Base-by-base conservation (phyloP, 2,113 vertebrate genomes). In the Picathartes gymnocephalus region DNA sequence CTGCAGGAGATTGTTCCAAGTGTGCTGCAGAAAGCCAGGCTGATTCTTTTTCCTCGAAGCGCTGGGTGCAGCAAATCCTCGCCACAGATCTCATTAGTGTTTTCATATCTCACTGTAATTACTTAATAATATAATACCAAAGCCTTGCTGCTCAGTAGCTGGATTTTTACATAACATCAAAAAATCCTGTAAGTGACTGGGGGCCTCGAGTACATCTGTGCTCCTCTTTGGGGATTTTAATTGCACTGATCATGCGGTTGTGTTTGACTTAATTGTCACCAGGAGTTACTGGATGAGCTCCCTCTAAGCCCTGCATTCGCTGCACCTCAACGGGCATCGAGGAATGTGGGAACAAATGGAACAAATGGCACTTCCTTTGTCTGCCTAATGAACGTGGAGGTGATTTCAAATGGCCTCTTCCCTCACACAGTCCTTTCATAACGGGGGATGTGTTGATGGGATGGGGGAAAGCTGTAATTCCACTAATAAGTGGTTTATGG, bases 21-120 rank as follows among this genome's bases (percentile, higher is more conserved):
- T 35, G 73, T 54, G 40, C 71, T 53, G 64, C 40, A 83, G 68
- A 66, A 88, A 44, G 6, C 19, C 62, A 56, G 21, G 4, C 74
- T 60, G 64, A 23, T 80, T 85, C 60, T 70, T 81, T 91, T 69
- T 53, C 58, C 86, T 97, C 31, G 37, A 72, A 95, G 61, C 81
- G 23, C 13, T 9, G 62, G 73, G 58, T 56, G 35, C 56, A 30
- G 65, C 70, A 93, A 81, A 69, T 88, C 30, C 48, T 80, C 17
- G 0, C 87, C 57, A 14, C 65, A 86, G 85, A 86, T 91, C 87
- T 84, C 81, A 70, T 94, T 88, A 92, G 61, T 89, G 71, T 92
- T 96, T 97, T 96, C 78, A 45, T 45, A 72, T 93, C 96, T 95
- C 61, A 40, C 66, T 94, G 45, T 96, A 93, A 95, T 95, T 91